Conservation (phyloP, 2,113 vertebrate species). For the Lampris megalopsis region DNA sequence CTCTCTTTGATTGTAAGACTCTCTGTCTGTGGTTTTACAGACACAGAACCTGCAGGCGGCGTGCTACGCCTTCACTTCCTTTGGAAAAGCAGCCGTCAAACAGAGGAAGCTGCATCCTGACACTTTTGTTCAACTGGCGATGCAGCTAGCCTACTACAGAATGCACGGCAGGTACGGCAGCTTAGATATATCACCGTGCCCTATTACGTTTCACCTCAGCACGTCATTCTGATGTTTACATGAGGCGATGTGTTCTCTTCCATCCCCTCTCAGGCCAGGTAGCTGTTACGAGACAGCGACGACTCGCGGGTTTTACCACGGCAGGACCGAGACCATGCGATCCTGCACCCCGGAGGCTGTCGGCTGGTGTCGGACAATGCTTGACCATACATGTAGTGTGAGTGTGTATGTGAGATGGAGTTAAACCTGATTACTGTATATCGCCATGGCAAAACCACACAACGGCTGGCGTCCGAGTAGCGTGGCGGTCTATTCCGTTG, state of each 20-base stretch:
- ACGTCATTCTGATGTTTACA: background rate
- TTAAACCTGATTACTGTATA: background rate
- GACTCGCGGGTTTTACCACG: slow-evolving; percentile 93
- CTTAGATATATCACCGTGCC: background rate
- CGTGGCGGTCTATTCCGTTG: background rate
- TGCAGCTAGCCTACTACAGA: slow-evolving; percentile 92
- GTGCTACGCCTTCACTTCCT: slow-evolving; percentile 87
- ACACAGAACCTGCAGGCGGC: slow-evolving; percentile 86
- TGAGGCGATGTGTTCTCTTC: background rate
- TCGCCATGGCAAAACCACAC: background rate
- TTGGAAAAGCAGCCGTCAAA: slow-evolving; percentile 90
- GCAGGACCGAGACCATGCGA: slow-evolving; percentile 94
- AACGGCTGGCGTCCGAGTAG: no score
- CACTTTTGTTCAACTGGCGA: slow-evolving; percentile 92
- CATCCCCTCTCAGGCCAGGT: slow-evolving; percentile 82
- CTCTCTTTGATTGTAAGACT: background rate
- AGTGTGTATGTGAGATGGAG: slow-evolving; percentile 44
- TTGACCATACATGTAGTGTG: slow-evolving; percentile 83
- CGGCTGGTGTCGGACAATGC: slow-evolving; percentile 91
- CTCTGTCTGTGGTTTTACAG: slow-evolving; percentile 71
- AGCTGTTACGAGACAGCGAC: slow-evolving; percentile 96
- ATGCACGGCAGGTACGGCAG: slow-evolving; percentile 84
- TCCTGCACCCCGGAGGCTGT: slow-evolving; percentile 90
- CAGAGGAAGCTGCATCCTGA: slow-evolving; percentile 91
- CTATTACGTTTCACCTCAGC: no score